Conservation (phyloP, 2,797 vertebrate species). For the Sebastes trivittatus region DNA sequence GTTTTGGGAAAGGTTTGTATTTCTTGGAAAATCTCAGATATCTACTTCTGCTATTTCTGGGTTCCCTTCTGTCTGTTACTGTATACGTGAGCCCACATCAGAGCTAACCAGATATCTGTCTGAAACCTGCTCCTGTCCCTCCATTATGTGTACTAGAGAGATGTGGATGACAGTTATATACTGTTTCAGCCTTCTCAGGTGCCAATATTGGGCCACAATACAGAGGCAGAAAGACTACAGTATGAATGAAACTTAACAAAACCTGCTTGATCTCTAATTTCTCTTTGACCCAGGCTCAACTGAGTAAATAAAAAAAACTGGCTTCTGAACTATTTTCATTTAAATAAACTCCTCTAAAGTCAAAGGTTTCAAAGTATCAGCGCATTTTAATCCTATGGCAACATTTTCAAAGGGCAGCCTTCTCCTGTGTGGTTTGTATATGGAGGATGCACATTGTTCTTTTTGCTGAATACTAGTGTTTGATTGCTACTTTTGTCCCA, state of each 20-base stretch:
- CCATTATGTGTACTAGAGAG: neutral
- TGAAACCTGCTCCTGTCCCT: neutral
- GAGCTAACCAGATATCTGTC: neutral
- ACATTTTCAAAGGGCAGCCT: constrained; percentile 17
- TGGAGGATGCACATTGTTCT: constrained; percentile 7
- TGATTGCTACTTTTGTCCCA: constrained; percentile 18
- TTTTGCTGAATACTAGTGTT: neutral
- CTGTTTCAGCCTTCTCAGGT: neutral
- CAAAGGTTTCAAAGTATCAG: neutral
- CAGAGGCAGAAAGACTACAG: neutral
- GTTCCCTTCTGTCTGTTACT: neutral
- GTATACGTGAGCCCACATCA: neutral
- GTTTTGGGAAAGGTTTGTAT: neutral
- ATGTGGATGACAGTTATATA: neutral
- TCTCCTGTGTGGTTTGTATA: neutral
- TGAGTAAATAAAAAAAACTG: neutral
- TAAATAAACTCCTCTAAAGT: neutral
- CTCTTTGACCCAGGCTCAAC: neutral
- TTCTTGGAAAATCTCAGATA: neutral
- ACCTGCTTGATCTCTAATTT: neutral
- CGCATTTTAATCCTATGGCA: neutral
- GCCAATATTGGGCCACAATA: neutral
- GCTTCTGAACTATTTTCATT: neutral
- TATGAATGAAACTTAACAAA: neutral
- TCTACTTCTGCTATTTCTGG: neutral